Base-by-base conservation (phyloP, 2,888 invertebrate species). In the Heliconius sara region DNA sequence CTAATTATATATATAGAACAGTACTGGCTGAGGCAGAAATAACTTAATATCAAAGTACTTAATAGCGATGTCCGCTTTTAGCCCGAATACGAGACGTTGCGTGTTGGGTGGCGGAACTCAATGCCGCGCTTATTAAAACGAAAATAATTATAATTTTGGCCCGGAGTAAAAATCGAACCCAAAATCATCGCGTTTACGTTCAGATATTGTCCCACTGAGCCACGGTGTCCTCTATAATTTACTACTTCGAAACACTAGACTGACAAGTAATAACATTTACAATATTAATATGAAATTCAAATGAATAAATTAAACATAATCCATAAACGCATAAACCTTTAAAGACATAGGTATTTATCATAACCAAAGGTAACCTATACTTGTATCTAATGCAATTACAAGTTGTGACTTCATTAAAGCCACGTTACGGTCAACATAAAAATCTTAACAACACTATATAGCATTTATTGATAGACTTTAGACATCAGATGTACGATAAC, bases 401-500 rank as follows among this genome's bases (percentile, higher is more conserved):
- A 63, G 52, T 27, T 68, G 60, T 67, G 67, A 74, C 77, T 77
- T 60, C 72, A 81, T 80, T 76, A 81, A 65, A 57, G 43, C 6
- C 43, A 79, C 43, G 63, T 78, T 81, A 77, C 22, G 43, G 78
- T n/a, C 66, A 43, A 63, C 34, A 74, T 67, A 74, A 74, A 77
- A 70, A 76, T 75, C 47, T 57, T 65, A 76, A n/a, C 67, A 68
- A 77, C 79, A 82, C 71, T 82, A 83, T 84, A 83, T 81, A 82
- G 84, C 84, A 81, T 84, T 83, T 84, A 83, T 85, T 84, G 86
- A 86, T 86, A 85, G 84, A 89, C 91, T 91, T 90, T 90, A 90
- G 88, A 87, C 86, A 86, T 90, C 86, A 87, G 87, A 89, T 88
- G 89, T 87, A 89, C 89, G 89, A 89, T 90, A 90, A 89, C 88